phyloP scores from a whole-genome alignment of 2,797 vertebrate species.

The Philypnodon macrostomus region DNA sequence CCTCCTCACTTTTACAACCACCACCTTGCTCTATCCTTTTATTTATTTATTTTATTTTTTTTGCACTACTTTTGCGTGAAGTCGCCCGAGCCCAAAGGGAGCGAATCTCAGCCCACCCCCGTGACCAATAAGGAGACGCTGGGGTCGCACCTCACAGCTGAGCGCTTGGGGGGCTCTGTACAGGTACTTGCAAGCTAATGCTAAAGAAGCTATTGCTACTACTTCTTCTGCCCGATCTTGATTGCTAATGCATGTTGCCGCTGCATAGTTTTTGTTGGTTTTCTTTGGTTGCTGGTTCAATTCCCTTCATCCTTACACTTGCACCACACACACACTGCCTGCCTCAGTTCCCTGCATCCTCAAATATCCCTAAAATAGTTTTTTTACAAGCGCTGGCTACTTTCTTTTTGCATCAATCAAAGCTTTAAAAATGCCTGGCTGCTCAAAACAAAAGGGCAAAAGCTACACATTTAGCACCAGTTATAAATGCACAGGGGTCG shows the following conservation, averaged over 20 bases:
- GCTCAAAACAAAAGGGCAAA: constrained; percentile 25
- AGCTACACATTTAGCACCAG: constrained; percentile 26
- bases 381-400: constrained; percentile 31
- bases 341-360: constrained; percentile 29
- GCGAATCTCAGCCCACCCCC: constrained; percentile 87
- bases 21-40: constrained; percentile 58
- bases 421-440: constrained; percentile 32
- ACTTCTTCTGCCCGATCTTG: constrained; percentile 35
- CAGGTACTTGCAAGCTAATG: constrained; percentile 83
- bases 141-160: constrained; percentile 87
- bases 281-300: constrained; percentile 33
- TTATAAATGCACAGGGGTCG: no score
- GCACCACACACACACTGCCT: constrained; percentile 32
- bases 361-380: constrained; percentile 37
- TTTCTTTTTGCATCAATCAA: constrained; percentile 29
- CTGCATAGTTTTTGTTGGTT: constrained; percentile 32
- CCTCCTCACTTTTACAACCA: constrained; percentile 31
- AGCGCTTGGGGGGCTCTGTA: constrained; percentile 89
- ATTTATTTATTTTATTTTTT: constrained; percentile 49
- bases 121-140: constrained; percentile 88
- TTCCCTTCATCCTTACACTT: constrained; percentile 16
- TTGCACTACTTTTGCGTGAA: constrained; percentile 77
- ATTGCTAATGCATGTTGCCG: constrained; percentile 66
- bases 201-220: constrained; percentile 53
- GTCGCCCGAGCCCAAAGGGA: constrained; percentile 88